Evolutionary conservation across 53 echinoderm and acorn worm species (phyloP).

Genomic region (Paracentrotus lividus): DNA sequence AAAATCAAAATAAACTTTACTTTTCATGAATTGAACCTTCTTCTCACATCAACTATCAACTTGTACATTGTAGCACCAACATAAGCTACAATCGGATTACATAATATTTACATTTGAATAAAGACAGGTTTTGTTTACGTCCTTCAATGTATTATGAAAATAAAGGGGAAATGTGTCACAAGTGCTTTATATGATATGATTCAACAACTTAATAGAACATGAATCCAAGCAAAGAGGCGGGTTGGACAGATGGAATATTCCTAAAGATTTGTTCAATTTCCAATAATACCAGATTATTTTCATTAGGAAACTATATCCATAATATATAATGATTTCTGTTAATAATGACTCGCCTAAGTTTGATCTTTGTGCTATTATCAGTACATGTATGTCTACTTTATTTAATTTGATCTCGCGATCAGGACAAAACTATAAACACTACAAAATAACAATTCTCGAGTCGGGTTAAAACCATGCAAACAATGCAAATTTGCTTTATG

Average conservation of each 20-base stretch:
- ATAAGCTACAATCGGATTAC: background rate
- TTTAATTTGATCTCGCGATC: no score
- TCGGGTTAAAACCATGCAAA: no score
- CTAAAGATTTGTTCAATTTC: background rate
- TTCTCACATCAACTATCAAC: background rate
- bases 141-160: background rate
- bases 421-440: no score
- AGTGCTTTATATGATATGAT: background rate
- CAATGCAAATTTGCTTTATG: no score
- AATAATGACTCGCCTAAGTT: no score
- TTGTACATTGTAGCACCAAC: constrained; percentile 2
- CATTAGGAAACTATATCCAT: background rate
- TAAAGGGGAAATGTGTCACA: background rate
- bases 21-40: background rate
- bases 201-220: no score
- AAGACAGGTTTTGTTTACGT: background rate
- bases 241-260: no score
- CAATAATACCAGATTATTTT: background rate
- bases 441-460: no score
- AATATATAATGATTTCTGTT: background rate
- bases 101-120: constrained; percentile 2
- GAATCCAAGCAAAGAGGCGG: no score
- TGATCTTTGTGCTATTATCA: no score
- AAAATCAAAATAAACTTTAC: background rate
- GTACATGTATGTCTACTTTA: no score